Percentiles rank a stretch among this genome's conserved stretches.
phyloP scores from a whole-genome alignment of 64 coral and sea anemone genomes.

The Pachyseris speciosa region DNA sequence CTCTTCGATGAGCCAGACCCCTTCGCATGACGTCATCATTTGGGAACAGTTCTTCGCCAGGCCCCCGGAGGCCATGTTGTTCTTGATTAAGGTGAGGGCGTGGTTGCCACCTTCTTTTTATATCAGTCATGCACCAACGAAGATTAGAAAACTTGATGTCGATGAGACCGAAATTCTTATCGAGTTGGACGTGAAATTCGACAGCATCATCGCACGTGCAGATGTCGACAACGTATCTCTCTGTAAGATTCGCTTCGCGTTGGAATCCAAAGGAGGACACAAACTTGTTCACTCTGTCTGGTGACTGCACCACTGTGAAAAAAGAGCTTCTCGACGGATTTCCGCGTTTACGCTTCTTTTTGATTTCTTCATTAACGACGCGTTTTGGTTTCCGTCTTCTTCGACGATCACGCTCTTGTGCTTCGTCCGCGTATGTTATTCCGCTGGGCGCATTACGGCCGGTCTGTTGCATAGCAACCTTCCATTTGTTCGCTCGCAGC shows the following conservation, averaged over 20 bases:
- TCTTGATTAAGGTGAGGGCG: background rate
- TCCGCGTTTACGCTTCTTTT: constrained; percentile 53
- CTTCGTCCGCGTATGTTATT: background rate
- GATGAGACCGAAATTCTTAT: constrained; percentile 40
- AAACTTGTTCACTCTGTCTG: constrained; percentile 58
- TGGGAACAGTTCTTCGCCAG: too few relatives aligned
- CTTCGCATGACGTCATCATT: background rate
- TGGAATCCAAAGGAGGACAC: constrained; percentile 5
- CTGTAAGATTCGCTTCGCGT: background rate
- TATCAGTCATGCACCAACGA: constrained; percentile 82
- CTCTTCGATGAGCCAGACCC: background rate
- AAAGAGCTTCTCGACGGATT: constrained; percentile 87
- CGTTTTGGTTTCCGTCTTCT: background rate
- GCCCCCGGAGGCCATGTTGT: too few relatives aligned
- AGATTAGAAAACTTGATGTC: constrained; percentile 82
- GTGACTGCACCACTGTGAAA: constrained; percentile 72
- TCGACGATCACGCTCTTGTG: background rate
- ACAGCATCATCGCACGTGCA: background rate
- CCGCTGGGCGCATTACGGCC: background rate
- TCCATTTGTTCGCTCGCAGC: constrained; percentile 55
- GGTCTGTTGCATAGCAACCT: background rate
- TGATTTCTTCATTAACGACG: constrained; percentile 2
- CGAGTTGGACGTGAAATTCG: constrained; percentile 80
- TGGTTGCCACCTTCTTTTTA: constrained; percentile 75
- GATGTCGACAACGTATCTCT: constrained; percentile 19